These are phyloP conservation scores for Nysson spinosus DNA, from an alignment of 2,888 invertebrate genomes.

Conservation along the genomic window DNA sequence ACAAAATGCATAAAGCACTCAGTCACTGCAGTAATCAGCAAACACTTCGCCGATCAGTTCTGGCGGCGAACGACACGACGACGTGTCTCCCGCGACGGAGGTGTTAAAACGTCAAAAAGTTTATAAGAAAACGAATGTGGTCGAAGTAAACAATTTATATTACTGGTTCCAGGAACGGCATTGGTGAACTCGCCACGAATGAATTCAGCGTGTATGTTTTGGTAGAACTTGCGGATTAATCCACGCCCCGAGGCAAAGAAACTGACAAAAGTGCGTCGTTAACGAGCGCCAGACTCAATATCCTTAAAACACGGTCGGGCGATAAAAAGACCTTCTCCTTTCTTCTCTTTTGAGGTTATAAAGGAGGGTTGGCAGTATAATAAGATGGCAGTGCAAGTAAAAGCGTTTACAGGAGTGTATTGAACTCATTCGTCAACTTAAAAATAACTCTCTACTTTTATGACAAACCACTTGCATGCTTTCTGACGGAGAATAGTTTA, in stretches of 20 bases:
- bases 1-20: too few relatives aligned
- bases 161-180: too few relatives aligned
- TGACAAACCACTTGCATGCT: conserved; percentile 43
- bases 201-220: too few relatives aligned
- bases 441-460: conserved; percentile 52
- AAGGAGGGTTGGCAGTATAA: conserved; percentile 7
- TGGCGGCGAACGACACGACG: too few relatives aligned
- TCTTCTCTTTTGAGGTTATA: conserved; percentile 20
- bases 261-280: conserved; percentile 31
- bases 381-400: conserved; percentile 4
- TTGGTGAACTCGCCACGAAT: too few relatives aligned
- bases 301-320: conserved; percentile 32
- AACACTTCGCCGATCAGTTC: too few relatives aligned
- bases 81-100: too few relatives aligned
- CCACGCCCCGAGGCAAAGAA: conserved; percentile 21
- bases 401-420: conserved; percentile 39
- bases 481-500: conserved; percentile 13
- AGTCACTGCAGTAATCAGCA: too few relatives aligned
- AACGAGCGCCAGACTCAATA: conserved; percentile 41
- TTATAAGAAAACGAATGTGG: too few relatives aligned
- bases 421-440: conserved; percentile 44
- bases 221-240: conserved; percentile 13
- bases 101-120: too few relatives aligned
- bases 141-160: too few relatives aligned
- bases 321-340: conserved; percentile 39